These are phyloP conservation scores for Macrosiphum euphorbiae DNA, from an alignment of 2,888 invertebrate genomes.

Conservation along the genomic window DNA sequence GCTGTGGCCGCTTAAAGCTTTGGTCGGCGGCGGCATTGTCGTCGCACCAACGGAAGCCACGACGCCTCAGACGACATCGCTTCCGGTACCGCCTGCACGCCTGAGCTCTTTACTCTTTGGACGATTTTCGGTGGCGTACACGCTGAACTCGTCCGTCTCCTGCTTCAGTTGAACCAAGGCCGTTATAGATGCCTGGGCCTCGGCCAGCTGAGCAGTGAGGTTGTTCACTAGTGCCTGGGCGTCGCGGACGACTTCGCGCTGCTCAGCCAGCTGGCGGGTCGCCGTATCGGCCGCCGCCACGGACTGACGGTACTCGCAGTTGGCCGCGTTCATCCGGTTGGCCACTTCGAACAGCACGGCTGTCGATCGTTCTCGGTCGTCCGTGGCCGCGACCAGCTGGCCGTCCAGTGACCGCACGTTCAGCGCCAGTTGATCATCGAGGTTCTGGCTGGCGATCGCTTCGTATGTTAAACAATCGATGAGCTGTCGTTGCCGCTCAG, in stretches of 20 bases:
- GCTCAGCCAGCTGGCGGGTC: background rate
- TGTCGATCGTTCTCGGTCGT: constrained; percentile 18
- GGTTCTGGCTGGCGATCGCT: background rate
- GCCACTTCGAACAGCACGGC: background rate
- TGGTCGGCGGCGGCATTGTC: too few relatives aligned
- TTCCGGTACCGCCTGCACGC: background rate
- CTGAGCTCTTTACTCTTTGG: background rate
- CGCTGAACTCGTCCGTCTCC: background rate
- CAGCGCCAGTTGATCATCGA: background rate
- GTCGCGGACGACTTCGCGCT: background rate
- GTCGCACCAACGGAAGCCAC: background rate
- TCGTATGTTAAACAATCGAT: constrained; percentile 24
- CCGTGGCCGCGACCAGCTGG: background rate
- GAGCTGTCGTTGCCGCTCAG: constrained; percentile 3
- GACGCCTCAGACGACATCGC: background rate
- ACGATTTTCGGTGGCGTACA: background rate
- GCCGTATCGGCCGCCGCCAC: background rate
- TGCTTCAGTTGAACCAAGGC: background rate
- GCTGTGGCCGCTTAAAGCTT: too few relatives aligned
- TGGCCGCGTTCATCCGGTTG: constrained; percentile 9
- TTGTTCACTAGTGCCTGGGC: background rate
- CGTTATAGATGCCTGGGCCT: background rate
- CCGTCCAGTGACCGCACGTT: constrained; percentile 5
- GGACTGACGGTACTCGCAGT: background rate
- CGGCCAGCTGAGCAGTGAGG: background rate